phyloP scores from a whole-genome alignment of 2,888 invertebrate genomes.

The Augiades crinisus region DNA sequence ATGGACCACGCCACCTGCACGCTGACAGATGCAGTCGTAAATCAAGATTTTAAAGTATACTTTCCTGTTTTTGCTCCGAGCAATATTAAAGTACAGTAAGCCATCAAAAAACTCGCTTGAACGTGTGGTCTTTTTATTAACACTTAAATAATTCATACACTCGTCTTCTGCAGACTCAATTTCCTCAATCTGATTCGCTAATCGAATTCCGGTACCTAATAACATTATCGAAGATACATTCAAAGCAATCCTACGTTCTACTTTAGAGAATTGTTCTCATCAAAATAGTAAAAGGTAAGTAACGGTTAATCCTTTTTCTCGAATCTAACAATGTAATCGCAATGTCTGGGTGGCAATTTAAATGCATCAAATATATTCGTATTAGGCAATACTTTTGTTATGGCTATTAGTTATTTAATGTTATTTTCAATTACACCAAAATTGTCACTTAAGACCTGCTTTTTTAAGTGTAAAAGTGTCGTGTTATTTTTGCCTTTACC shows the following conservation, averaged over 20 bases:
- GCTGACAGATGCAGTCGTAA: background rate
- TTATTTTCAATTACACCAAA: too few relatives aligned
- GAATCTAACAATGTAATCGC: conserved; percentile 4
- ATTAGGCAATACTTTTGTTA: background rate
- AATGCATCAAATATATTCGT: background rate
- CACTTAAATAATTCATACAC: conserved; percentile 48
- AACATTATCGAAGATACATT: conserved; percentile 21
- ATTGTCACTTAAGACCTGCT: too few relatives aligned
- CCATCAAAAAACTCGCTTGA: background rate
- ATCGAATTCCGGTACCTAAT: conserved; percentile 52
- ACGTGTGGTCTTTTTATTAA: conserved; percentile 4
- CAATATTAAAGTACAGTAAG: conserved; percentile 7
- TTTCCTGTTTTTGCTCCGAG: conserved; percentile 5
- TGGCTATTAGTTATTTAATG: background rate
- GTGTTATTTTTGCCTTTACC: too few relatives aligned
- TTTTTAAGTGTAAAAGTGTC: too few relatives aligned
- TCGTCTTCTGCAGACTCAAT: conserved; percentile 52
- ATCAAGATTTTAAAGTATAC: background rate
- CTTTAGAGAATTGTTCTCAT: conserved; percentile 24
- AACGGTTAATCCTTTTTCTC: conserved; percentile 24
- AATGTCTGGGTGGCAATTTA: background rate
- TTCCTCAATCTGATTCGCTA: conserved; percentile 69
- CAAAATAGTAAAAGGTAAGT: conserved; percentile 16
- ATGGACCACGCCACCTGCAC: background rate
- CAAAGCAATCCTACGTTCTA: conserved; percentile 24